phyloP scores from a whole-genome alignment of 2,888 invertebrate genomes.

The Oscheius sp. region DNA sequence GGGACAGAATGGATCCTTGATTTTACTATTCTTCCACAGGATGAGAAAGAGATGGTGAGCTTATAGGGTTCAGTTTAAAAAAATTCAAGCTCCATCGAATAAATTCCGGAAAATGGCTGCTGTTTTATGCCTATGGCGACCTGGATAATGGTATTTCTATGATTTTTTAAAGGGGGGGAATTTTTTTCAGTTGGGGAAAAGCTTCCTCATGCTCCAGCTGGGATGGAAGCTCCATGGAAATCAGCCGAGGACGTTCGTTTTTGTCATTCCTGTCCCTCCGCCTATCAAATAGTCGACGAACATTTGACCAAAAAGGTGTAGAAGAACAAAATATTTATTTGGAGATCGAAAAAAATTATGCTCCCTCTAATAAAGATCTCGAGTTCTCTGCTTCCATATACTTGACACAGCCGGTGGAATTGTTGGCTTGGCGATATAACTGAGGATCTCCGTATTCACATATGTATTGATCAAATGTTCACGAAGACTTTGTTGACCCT shows the following conservation, averaged over 20 bases:
- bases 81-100: slow-evolving; percentile 42
- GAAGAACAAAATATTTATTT: neutral
- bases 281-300: slow-evolving; percentile 32
- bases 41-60: slow-evolving; percentile 42
- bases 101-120: slow-evolving; percentile 39
- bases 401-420: slow-evolving; percentile 21
- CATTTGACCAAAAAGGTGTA: neutral
- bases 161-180: neutral
- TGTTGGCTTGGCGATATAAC: slow-evolving; percentile 30
- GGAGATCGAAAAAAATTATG: neutral
- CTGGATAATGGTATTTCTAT: slow-evolving; percentile 31
- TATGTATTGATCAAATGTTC: neutral
- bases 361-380: slow-evolving; percentile 15
- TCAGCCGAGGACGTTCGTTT: slow-evolving; percentile 44
- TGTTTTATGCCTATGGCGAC: slow-evolving; percentile 44
- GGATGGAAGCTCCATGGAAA: slow-evolving; percentile 48
- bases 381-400: slow-evolving; percentile 28
- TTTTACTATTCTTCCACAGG: slow-evolving; percentile 36
- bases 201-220: slow-evolving; percentile 41
- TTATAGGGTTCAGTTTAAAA: neutral
- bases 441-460: slow-evolving; percentile 21
- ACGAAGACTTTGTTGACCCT: slow-evolving; percentile 11
- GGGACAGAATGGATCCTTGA: slow-evolving; percentile 51
- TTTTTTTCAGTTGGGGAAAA: slow-evolving; percentile 33
- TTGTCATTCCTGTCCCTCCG: slow-evolving; percentile 42